A percentile compares a stretch with the other conserved stretches of the same genome.
Evolutionary conservation across 64 coral and sea anemone genomes (phyloP).

Genomic region (Exaiptasia diaphana): DNA sequence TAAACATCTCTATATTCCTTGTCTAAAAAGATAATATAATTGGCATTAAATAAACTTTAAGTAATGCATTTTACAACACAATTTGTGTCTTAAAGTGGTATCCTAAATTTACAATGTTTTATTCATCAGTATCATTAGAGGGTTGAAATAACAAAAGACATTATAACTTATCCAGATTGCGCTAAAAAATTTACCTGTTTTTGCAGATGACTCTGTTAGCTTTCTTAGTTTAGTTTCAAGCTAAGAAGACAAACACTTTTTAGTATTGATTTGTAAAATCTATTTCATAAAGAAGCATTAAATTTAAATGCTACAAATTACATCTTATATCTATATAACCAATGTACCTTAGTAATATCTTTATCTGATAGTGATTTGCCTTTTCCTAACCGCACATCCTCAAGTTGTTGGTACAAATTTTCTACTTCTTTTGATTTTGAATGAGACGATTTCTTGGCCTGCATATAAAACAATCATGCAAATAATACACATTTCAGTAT

Average conservation of each 20-base stretch:
- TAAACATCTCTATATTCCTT: slow-evolving; percentile 84
- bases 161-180: not conserved
- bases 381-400: slow-evolving; percentile 28
- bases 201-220: not conserved
- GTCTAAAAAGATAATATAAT: slow-evolving; percentile 9
- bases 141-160: too few species aligned
- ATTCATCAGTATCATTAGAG: too few species aligned
- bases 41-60: not conserved
- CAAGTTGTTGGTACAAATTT: slow-evolving; percentile 31
- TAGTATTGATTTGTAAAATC: not conserved
- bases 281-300: not conserved
- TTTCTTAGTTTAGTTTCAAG: not conserved
- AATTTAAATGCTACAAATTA: not conserved
- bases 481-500: too few species aligned
- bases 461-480: not conserved
- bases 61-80: not conserved
- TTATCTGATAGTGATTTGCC: slow-evolving; percentile 44
- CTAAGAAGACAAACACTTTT: not conserved
- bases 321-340: too few species aligned
- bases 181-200: not conserved
- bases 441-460: slow-evolving; percentile 12
- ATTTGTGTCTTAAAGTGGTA: too few species aligned
- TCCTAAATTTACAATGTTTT: too few species aligned
- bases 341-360: slow-evolving; percentile 35
- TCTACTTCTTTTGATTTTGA: slow-evolving; percentile 53